Evolutionary conservation across 2,888 invertebrate genomes (phyloP).

Genomic region (Ctena decussata): DNA sequence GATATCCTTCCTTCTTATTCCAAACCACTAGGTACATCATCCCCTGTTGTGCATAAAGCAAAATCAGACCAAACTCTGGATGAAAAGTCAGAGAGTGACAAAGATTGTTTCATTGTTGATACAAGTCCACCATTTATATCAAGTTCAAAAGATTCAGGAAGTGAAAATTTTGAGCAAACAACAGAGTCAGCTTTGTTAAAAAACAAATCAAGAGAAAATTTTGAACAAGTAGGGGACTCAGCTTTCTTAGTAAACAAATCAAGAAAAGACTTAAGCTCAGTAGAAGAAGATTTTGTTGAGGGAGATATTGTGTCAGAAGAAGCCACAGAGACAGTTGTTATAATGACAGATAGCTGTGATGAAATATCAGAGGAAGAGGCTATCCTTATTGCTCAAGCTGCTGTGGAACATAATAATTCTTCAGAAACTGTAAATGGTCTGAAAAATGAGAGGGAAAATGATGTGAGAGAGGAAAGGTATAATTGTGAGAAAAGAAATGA

Average conservation of each 20-base stretch:
- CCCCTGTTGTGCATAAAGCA: background rate
- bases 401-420: conserved; percentile 60
- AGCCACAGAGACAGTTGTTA: conserved; percentile 69
- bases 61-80: background rate
- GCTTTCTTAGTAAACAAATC: background rate
- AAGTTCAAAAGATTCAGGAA: background rate
- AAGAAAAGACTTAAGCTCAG: background rate
- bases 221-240: background rate
- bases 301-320: conserved; percentile 17
- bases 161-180: too few relatives aligned
- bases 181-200: background rate
- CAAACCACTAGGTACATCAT: background rate
- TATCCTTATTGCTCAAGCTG: conserved; percentile 70
- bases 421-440: too few relatives aligned
- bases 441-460: too few relatives aligned
- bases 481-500: too few relatives aligned
- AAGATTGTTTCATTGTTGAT: background rate
- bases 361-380: conserved; percentile 77
- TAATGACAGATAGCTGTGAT: conserved; percentile 72
- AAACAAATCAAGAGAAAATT: background rate
- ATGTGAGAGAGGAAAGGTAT: too few relatives aligned
- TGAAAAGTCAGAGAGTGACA: background rate
- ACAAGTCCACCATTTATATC: background rate
- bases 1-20: background rate
- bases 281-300: background rate